These are phyloP conservation scores for Clytia hemisphaerica DNA, from an alignment of 30 jellyfish, hydroid and myxozoan genomes.

Conservation along the genomic window DNA sequence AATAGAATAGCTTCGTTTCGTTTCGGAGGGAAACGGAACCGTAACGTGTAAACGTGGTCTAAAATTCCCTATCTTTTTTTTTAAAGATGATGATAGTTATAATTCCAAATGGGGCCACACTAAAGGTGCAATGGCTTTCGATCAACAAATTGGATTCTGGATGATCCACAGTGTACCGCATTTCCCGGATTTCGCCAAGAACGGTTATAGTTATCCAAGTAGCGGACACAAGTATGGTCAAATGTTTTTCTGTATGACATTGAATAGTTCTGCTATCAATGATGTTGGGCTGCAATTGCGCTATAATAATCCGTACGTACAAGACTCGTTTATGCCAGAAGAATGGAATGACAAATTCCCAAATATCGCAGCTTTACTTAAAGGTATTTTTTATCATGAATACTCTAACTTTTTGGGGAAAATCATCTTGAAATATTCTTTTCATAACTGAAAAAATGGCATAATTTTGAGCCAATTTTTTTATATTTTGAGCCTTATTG, in stretches of 20 bases:
- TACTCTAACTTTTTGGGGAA: too few species aligned
- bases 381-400: conserved; percentile 32
- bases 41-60: too few species aligned
- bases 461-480: too few species aligned
- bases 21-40: not conserved
- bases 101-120: conserved; percentile 70
- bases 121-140: conserved; percentile 79
- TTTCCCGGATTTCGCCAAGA: conserved; percentile 46
- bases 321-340: conserved; percentile 51
- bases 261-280: conserved; percentile 57
- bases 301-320: conserved; percentile 69
- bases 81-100: too few species aligned
- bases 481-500: too few species aligned
- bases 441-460: too few species aligned
- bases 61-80: too few species aligned
- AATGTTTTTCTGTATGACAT: conserved; percentile 73
- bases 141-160: conserved; percentile 74
- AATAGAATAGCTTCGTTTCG: not conserved
- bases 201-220: conserved; percentile 78
- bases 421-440: too few species aligned
- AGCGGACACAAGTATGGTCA: conserved; percentile 83
- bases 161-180: conserved; percentile 78
- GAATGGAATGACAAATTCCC: conserved; percentile 64
- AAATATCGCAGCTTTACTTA: conserved; percentile 39
- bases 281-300: conserved; percentile 72